Conservation (phyloP, 1,140 invertebrate genomes). For the Arctopsyche grandis region DNA sequence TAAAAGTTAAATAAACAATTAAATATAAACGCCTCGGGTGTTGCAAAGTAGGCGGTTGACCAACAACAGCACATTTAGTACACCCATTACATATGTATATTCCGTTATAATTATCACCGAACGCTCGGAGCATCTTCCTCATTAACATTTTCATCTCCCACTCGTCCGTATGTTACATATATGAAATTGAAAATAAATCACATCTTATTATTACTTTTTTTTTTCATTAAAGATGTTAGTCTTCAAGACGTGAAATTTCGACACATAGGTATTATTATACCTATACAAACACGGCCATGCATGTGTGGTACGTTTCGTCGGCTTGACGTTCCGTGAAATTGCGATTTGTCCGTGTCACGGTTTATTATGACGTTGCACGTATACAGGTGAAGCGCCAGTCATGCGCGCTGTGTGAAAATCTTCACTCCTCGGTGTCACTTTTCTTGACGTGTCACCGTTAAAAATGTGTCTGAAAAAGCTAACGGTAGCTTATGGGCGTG, state of each 20-base stretch:
- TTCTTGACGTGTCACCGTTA: background rate
- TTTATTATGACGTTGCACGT: constrained; percentile 4
- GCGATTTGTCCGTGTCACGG: constrained; percentile 15
- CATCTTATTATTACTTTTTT: no score
- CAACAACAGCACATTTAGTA: background rate
- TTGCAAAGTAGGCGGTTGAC: background rate
- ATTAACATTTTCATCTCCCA: background rate
- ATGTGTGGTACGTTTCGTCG: background rate
- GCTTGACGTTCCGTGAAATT: constrained; percentile 20
- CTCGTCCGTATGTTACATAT: no score
- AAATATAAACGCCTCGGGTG: background rate
- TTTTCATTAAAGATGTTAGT: no score
- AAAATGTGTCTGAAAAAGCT: background rate
- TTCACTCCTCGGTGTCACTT: background rate
- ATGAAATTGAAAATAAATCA: no score
- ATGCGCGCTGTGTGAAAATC: background rate
- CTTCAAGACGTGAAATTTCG: background rate
- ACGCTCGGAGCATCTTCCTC: constrained; percentile 10
- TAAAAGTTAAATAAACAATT: constrained; percentile 3
- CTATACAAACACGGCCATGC: no score
- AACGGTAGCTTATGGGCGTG: no score
- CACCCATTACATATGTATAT: background rate
- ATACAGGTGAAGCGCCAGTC: background rate
- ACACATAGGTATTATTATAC: background rate
- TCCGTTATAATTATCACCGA: constrained; percentile 10